These are phyloP conservation scores for Hyles vespertilio DNA, from an alignment of 1,140 invertebrate species.

Conservation along the genomic window DNA sequence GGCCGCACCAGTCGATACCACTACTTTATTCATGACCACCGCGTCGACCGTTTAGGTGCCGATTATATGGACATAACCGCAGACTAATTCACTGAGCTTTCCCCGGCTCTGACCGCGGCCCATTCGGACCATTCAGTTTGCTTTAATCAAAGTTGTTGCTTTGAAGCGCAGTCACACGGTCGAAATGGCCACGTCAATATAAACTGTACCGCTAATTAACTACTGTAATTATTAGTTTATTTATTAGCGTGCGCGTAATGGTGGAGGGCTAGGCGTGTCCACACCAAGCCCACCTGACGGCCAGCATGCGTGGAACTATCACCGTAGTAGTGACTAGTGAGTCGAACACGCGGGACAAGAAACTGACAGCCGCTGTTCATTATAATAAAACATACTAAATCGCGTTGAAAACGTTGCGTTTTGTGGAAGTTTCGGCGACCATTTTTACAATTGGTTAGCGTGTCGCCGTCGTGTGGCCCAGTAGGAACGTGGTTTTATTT, in stretches of 20 bases:
- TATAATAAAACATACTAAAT: constrained; percentile 3
- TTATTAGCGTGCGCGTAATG: constrained; percentile 5
- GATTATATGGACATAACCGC: constrained; percentile 32
- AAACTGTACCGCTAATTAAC: no score
- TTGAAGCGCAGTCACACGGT: no score
- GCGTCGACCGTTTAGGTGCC: constrained; percentile 47
- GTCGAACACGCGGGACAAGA: constrained; percentile 25
- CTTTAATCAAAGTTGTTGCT: no score
- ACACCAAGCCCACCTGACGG: constrained; percentile 26
- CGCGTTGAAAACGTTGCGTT: constrained; percentile 2
- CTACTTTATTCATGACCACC: constrained; percentile 65
- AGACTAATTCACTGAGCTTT: background rate
- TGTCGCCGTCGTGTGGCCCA: constrained; percentile 14
- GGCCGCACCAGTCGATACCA: constrained; percentile 59
- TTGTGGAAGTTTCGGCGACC: constrained; percentile 3
- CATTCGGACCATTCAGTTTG: no score
- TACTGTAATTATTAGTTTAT: constrained; percentile 5
- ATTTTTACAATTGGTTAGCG: constrained; percentile 11
- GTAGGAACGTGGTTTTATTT: constrained; percentile 8
- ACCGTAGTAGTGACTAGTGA: constrained; percentile 29
- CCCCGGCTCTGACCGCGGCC: no score
- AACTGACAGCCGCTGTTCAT: constrained; percentile 13
- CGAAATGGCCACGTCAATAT: no score
- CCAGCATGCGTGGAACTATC: constrained; percentile 16
- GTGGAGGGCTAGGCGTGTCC: constrained; percentile 22